Percentiles rank a stretch among this genome's conserved stretches.
These are phyloP conservation scores for Chromobotia macracanthus DNA, from an alignment of 2,797 vertebrate species.

Conservation along the genomic window DNA sequence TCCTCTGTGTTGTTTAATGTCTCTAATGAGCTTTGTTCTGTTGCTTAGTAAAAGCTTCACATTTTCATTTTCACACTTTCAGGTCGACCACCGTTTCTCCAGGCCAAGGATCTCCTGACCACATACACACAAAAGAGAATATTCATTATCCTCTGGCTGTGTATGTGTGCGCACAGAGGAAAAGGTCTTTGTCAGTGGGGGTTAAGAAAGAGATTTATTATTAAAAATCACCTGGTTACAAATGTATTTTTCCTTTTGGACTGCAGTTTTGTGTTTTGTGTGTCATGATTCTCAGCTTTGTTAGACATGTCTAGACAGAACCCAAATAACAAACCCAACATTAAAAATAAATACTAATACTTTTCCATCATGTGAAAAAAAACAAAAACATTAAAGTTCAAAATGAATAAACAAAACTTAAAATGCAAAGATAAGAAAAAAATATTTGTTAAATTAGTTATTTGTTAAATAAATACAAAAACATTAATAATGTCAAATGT, in stretches of 20 bases:
- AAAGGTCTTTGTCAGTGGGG: background rate
- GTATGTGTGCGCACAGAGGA: background rate
- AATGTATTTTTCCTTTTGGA: background rate
- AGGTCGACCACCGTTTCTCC: conserved; percentile 22
- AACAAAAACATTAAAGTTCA: background rate
- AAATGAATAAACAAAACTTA: too few species aligned
- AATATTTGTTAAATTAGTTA: too few species aligned
- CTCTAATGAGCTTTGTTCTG: conserved; percentile 45
- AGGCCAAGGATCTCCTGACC: conserved; percentile 20
- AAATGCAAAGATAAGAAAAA: too few species aligned
- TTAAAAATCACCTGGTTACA: conserved; percentile 10
- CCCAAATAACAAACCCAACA: background rate
- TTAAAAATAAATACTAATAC: background rate
- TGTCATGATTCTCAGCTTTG: background rate
- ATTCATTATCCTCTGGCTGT: conserved; percentile 29
- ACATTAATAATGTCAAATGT: too few species aligned
- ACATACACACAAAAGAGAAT: conserved; percentile 11
- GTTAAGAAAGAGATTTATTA: background rate
- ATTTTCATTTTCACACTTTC: conserved; percentile 11
- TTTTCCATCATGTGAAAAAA: background rate
- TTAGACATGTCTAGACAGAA: background rate
- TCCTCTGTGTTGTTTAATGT: conserved; percentile 24
- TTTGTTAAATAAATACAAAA: too few species aligned
- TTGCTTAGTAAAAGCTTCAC: conserved; percentile 45
- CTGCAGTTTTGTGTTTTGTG: background rate